A percentile compares a stretch with the other conserved stretches of the same genome.
Conservation (phyloP, 1,140 invertebrate species). For the Saccostrea glomerata region DNA sequence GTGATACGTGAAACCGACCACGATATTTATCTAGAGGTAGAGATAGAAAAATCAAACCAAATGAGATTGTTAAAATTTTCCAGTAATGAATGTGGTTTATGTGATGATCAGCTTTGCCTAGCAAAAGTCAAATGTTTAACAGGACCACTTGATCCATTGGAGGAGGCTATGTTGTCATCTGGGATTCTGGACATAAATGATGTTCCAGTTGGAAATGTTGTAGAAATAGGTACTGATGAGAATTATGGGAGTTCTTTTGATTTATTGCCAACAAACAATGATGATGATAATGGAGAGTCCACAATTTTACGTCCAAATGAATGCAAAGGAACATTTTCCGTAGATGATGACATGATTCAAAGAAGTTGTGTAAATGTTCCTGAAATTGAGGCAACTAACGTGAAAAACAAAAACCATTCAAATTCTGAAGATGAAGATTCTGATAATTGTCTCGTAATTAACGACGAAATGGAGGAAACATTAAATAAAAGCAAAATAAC, state of each 20-base stretch:
- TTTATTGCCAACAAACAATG: neutral
- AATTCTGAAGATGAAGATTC: neutral
- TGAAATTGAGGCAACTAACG: neutral
- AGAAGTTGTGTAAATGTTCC: neutral
- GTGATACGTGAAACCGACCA: constrained; percentile 4
- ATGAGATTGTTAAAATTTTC: neutral
- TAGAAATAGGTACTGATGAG: constrained; percentile 25
- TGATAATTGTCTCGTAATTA: neutral
- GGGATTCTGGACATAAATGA: constrained; percentile 31
- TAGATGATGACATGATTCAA: neutral
- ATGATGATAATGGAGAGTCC: neutral
- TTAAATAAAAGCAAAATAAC: neutral
- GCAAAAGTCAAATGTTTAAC: constrained; percentile 6
- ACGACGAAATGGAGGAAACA: neutral
- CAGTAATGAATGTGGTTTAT: neutral
- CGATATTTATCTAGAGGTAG: neutral
- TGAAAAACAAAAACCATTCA: neutral
- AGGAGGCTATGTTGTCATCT: constrained; percentile 43
- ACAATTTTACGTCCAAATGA: neutral
- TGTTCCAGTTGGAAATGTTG: constrained; percentile 25
- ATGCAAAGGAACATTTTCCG: neutral
- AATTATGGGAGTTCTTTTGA: neutral
- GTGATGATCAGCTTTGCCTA: constrained; percentile 13
- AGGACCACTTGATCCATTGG: neutral
- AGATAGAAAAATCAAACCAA: neutral